phyloP scores from a whole-genome alignment of 2,797 vertebrate species.

The Coccyzus lansbergi region DNA sequence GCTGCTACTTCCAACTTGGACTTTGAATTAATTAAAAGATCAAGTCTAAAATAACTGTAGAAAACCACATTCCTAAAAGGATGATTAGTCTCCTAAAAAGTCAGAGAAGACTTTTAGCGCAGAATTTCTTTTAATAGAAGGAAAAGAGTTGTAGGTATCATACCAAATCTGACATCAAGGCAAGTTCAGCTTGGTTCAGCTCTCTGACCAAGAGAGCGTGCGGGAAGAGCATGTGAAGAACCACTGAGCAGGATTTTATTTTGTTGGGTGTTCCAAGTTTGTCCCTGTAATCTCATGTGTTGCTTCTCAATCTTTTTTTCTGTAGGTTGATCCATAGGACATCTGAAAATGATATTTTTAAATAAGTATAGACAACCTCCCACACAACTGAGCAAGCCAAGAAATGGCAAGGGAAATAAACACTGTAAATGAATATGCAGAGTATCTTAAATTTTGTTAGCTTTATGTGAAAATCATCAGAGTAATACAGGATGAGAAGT shows the following conservation, averaged over 20 bases:
- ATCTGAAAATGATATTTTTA: neutral
- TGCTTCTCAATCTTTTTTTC: neutral
- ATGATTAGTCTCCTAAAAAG: neutral
- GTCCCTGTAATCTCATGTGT: neutral
- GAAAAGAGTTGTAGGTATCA: neutral
- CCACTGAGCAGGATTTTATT: neutral
- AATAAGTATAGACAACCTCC: neutral
- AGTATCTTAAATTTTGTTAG: neutral
- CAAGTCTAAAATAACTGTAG: neutral
- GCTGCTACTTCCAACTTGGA: neutral
- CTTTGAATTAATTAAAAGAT: constrained; percentile 13
- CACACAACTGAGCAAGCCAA: neutral
- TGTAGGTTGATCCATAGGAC: neutral
- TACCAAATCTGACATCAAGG: accelerated
- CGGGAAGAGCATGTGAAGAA: neutral
- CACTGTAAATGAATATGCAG: neutral
- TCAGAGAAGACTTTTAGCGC: neutral
- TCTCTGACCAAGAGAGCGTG: accelerated
- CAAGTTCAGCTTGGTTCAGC: neutral
- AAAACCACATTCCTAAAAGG: neutral
- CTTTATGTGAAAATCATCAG: neutral
- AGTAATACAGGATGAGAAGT: neutral
- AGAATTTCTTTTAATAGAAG: neutral
- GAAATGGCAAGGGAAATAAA: neutral
- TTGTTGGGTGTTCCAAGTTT: neutral